Evolutionary conservation across 2,113 vertebrate genomes (phyloP).

Genomic region (Numida meleagris): DNA sequence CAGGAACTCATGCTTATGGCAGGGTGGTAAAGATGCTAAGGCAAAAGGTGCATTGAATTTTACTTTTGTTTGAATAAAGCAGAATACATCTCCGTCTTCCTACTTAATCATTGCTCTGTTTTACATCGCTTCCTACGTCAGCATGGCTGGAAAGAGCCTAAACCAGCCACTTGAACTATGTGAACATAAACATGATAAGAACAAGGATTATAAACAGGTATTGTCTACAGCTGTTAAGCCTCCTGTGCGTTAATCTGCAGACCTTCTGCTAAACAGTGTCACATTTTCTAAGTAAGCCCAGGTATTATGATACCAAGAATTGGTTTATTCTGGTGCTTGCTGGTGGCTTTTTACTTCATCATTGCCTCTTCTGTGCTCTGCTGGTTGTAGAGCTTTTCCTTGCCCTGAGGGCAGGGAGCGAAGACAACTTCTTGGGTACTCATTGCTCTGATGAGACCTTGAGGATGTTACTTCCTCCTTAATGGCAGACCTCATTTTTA

Average conservation of each 20-base stretch:
- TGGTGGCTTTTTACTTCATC: not conserved
- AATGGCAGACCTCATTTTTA: not conserved
- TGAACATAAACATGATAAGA: conserved; percentile 35
- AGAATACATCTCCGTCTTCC: not conserved
- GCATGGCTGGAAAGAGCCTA: conserved; percentile 35
- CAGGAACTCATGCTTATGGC: not conserved
- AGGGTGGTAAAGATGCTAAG: not conserved
- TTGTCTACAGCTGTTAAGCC: not conserved
- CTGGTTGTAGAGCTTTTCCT: not conserved
- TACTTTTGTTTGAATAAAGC: not conserved
- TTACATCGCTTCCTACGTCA: conserved; percentile 53
- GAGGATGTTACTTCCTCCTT: not conserved
- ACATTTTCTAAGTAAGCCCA: not conserved
- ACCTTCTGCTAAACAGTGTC: conserved; percentile 30
- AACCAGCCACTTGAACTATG: conserved; percentile 9
- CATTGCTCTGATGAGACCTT: not conserved
- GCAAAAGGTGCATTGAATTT: not conserved
- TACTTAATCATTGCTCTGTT: not conserved
- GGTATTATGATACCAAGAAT: not conserved
- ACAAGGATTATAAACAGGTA: conserved; percentile 51
- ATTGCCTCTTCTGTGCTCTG: not conserved
- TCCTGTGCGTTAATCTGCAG: conserved; percentile 33
- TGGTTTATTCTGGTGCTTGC: not conserved
- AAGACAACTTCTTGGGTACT: not conserved
- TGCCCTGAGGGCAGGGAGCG: not conserved